Percentiles rank a stretch among this genome's conserved stretches.
These are phyloP conservation scores for Chionis minor DNA, from an alignment of 2,113 vertebrate species.

Conservation along the genomic window DNA sequence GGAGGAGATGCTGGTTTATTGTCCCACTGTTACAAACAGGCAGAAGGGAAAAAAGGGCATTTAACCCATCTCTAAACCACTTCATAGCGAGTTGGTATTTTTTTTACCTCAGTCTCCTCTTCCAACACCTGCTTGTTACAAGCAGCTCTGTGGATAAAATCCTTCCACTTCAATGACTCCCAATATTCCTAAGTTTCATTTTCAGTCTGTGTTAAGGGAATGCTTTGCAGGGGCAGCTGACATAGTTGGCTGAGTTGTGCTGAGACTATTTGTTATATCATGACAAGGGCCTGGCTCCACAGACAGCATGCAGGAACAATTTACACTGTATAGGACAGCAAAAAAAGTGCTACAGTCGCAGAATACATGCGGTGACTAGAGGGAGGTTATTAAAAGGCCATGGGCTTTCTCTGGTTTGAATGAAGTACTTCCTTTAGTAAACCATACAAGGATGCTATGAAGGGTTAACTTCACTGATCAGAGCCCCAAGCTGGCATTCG, in stretches of 20 bases:
- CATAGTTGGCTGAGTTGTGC: background rate
- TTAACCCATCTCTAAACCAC: background rate
- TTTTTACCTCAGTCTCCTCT: background rate
- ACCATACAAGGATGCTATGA: background rate
- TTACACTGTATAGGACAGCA: background rate
- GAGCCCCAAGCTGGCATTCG: background rate
- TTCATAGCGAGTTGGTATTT: background rate
- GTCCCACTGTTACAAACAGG: background rate
- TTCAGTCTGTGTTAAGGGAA: background rate
- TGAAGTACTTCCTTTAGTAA: background rate
- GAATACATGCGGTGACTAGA: accelerated
- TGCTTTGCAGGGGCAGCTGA: background rate
- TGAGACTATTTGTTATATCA: background rate
- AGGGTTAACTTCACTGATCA: background rate
- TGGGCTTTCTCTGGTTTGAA: background rate
- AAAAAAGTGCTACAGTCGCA: background rate
- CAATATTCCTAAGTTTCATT: background rate
- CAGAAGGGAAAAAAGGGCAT: background rate
- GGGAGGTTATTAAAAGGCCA: background rate
- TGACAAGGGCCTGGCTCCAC: background rate
- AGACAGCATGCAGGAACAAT: background rate
- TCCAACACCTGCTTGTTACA: background rate
- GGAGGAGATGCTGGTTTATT: background rate
- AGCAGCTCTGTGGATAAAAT: background rate
- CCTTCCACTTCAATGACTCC: background rate